A percentile compares a stretch with the other conserved stretches of the same genome.
Evolutionary conservation across 2,797 vertebrate genomes (phyloP).

Genomic region (Enteromius radiatus): DNA sequence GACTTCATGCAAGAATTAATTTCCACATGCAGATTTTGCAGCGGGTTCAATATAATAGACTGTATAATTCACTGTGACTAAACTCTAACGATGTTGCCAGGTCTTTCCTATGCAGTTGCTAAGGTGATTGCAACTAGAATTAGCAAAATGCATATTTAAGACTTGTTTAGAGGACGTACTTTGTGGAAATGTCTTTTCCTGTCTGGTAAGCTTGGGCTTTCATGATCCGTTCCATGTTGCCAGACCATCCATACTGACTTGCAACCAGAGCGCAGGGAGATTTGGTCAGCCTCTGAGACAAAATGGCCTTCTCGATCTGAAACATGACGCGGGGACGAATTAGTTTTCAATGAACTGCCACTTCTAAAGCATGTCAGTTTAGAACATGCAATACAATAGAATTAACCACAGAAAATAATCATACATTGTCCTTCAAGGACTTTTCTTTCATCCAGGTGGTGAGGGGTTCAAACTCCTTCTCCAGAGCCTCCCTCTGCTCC

Average conservation of each 20-base stretch:
- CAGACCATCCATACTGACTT: slow-evolving; percentile 98
- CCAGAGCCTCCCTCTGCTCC: slow-evolving; percentile 88
- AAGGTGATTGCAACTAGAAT: not conserved
- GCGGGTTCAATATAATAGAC: not conserved
- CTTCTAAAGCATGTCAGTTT: not conserved
- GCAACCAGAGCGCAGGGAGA: slow-evolving; percentile 96
- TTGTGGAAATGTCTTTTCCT: slow-evolving; percentile 98
- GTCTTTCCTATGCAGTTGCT: not conserved
- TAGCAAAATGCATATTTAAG: not conserved
- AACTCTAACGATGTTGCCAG: not conserved
- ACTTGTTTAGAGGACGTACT: slow-evolving; percentile 74
- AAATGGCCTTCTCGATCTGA: slow-evolving; percentile 94
- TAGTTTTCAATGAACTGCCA: not conserved
- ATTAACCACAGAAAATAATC: not conserved
- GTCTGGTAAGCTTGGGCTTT: slow-evolving; percentile 99
- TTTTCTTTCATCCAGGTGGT: slow-evolving; percentile 97
- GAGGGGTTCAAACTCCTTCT: slow-evolving; percentile 96
- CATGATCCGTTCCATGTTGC: slow-evolving; percentile 99
- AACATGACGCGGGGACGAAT: not conserved
- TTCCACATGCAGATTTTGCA: not conserved
- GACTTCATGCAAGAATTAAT: not conserved
- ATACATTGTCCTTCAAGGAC: slow-evolving; percentile 93
- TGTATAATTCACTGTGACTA: no score
- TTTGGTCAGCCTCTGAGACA: slow-evolving; percentile 93
- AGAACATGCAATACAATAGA: not conserved